Evolutionary conservation across 2,113 vertebrate species (phyloP).

Genomic region (Chionomys nivalis): DNA sequence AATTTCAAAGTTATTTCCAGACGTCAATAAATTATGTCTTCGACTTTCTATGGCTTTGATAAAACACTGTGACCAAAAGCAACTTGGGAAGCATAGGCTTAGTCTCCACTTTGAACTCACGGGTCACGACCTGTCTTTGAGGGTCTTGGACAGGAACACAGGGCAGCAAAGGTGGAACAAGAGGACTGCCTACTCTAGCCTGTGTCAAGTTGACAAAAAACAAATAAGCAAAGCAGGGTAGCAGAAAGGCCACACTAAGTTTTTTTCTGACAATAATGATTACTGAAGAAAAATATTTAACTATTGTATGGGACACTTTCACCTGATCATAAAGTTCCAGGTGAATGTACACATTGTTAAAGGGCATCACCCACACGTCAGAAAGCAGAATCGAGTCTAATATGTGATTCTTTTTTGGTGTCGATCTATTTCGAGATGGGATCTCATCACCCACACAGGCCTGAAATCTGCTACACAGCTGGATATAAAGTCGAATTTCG

Average conservation of each 20-base stretch:
- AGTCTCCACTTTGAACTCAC: neutral
- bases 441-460: neutral
- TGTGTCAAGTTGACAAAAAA: neutral
- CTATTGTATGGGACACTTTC: neutral
- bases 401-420: neutral
- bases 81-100: neutral
- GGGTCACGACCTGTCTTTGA: neutral
- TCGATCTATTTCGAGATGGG: neutral
- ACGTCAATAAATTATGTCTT: neutral
- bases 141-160: neutral
- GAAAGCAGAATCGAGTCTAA: neutral
- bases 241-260: neutral
- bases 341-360: constrained; percentile 4
- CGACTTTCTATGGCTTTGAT: neutral
- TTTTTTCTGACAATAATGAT: neutral
- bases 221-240: neutral
- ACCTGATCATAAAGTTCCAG: neutral
- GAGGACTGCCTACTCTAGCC: neutral
- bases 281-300: neutral
- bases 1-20: constrained; percentile 23
- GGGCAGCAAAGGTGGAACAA: neutral
- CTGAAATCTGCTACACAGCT: neutral
- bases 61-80: neutral
- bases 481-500: neutral
- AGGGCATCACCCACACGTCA: constrained; percentile 20